Percentiles rank a stretch among this genome's conserved stretches.
Conservation (phyloP, 2,113 vertebrate species). For the Perca flavescens region DNA sequence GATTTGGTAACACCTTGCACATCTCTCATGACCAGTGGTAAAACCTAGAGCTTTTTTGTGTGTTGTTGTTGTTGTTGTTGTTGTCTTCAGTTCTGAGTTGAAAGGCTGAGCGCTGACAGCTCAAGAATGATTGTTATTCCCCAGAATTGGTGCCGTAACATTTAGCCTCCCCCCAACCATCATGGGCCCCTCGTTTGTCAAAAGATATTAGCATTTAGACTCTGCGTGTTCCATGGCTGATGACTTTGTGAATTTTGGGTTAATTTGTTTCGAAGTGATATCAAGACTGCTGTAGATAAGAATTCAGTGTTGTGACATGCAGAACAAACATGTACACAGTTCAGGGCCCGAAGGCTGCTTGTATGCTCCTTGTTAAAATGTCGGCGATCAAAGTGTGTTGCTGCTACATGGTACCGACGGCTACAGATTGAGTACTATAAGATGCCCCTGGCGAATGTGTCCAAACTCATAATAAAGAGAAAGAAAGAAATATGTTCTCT, state of each 20-base stretch:
- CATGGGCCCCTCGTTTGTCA: conserved; percentile 17
- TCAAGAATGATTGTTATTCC: conserved; percentile 43
- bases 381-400: conserved; percentile 58
- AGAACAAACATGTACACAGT: conserved; percentile 13
- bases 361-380: conserved; percentile 46
- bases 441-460: conserved; percentile 44
- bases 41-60: conserved; percentile 5
- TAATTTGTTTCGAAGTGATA: conserved; percentile 24
- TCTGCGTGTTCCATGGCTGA: neutral
- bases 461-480: conserved; percentile 49
- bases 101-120: conserved; percentile 50
- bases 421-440: conserved; percentile 28
- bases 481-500: conserved; percentile 19
- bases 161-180: conserved; percentile 18
- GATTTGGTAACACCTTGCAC: conserved; percentile 34
- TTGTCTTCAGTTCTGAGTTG: conserved; percentile 23
- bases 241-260: conserved; percentile 22
- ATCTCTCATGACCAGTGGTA: conserved; percentile 43
- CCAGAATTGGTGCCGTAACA: conserved; percentile 27
- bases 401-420: conserved; percentile 40
- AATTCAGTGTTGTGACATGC: conserved; percentile 8
- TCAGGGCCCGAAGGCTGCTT: conserved; percentile 27
- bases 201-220: conserved; percentile 8
- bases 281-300: conserved; percentile 4
- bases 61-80: conserved; percentile 21